phyloP scores from a whole-genome alignment of 2,113 vertebrate species.

The Varanus salvator region DNA sequence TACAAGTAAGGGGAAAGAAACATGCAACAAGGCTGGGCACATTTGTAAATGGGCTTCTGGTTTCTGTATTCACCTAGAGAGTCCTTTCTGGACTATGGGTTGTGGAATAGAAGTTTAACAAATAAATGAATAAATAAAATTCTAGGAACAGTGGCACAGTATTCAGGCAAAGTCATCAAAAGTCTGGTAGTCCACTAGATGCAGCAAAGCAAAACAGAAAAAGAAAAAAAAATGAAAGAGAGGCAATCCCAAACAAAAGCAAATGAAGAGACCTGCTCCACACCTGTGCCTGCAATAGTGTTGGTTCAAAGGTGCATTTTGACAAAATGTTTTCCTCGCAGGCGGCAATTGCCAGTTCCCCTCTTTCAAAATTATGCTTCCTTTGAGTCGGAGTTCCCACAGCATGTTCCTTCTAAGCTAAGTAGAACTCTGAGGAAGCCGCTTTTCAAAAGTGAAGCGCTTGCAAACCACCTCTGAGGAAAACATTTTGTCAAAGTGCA shows the following conservation, averaged over 20 bases:
- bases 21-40: background rate
- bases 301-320: background rate
- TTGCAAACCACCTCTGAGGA: too few species aligned
- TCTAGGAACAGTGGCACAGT: background rate
- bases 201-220: background rate
- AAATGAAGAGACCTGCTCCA: background rate
- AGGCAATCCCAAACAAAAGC: background rate
- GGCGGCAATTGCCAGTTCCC: background rate
- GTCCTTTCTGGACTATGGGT: too few species aligned
- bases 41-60: background rate
- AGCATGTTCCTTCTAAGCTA: background rate
- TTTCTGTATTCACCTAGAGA: background rate
- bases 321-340: background rate
- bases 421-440: background rate
- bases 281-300: too few species aligned
- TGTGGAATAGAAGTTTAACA: too few species aligned
- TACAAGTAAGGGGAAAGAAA: background rate
- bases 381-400: background rate
- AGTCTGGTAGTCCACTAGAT: background rate
- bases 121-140: too few species aligned
- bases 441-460: background rate
- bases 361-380: background rate
- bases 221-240: background rate
- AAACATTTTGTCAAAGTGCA: background rate
- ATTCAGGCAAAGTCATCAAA: background rate